These are phyloP conservation scores for Benitochromis conjunctus DNA, from an alignment of 2,113 vertebrate species.

Conservation along the genomic window DNA sequence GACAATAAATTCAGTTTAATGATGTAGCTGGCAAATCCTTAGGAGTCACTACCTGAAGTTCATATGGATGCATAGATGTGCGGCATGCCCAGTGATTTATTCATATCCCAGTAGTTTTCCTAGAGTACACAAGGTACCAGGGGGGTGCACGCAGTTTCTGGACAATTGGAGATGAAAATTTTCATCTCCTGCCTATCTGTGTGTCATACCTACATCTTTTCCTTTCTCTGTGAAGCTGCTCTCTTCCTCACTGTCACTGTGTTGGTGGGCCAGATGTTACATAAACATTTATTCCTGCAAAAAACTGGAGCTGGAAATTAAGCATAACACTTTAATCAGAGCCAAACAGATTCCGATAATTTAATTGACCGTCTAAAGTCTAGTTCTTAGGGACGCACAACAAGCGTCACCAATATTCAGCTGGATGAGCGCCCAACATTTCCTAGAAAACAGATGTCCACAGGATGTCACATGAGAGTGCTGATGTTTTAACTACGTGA, in stretches of 20 bases:
- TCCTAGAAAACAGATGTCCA: conserved; percentile 26
- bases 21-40: neutral
- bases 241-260: neutral
- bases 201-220: neutral
- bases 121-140: conserved; percentile 1
- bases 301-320: neutral
- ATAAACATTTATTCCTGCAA: conserved; percentile 9
- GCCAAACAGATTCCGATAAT: neutral
- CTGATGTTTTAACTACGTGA: neutral
- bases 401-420: neutral
- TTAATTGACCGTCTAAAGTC: neutral
- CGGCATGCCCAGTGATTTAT: conserved; percentile 4
- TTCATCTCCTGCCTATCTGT: neutral
- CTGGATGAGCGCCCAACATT: neutral
- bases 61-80: neutral
- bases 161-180: neutral
- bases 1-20: neutral
- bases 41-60: neutral
- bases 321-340: neutral
- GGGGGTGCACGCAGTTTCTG: neutral
- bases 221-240: neutral
- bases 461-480: neutral
- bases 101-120: neutral
- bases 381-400: neutral
- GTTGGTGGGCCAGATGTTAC: neutral